A percentile compares a stretch with the other conserved stretches of the same genome.
Evolutionary conservation across 1,140 invertebrate genomes (phyloP).

Genomic region (Bombus picipes): DNA sequence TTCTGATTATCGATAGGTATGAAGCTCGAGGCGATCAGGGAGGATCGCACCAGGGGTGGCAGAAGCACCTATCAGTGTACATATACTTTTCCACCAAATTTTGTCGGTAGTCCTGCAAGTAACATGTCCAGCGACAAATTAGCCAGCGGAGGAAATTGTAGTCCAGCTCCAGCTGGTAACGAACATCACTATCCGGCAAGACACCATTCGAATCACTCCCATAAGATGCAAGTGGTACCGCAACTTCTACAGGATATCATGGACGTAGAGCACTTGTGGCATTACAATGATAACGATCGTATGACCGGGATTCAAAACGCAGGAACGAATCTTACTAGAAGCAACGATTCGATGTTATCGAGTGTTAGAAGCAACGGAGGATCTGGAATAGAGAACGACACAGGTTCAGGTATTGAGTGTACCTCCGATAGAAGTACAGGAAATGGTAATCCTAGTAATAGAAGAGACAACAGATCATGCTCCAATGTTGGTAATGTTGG

Average conservation of each 20-base stretch:
- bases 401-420: constrained; percentile 44
- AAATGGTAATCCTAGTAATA: constrained; percentile 76
- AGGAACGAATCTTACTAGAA: constrained; percentile 30
- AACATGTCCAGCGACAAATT: constrained; percentile 75
- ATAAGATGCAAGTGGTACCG: constrained; percentile 79
- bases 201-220: constrained; percentile 80
- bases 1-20: constrained; percentile 82
- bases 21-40: constrained; percentile 98
- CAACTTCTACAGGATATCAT: constrained; percentile 91
- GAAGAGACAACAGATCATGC: constrained; percentile 63
- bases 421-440: constrained; percentile 65
- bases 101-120: constrained; percentile 83
- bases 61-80: constrained; percentile 97
- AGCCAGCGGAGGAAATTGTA: constrained; percentile 74
- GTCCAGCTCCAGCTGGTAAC: constrained; percentile 77
- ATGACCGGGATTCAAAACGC: constrained; percentile 63
- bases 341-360: constrained; percentile 36
- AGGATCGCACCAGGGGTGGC: constrained; percentile 96
- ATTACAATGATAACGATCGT: constrained; percentile 88
- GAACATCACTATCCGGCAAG: constrained; percentile 77
- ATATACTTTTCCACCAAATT: constrained; percentile 89
- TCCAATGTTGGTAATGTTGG: constrained; percentile 47
- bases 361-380: constrained; percentile 37
- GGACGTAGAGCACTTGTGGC: constrained; percentile 97
- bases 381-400: constrained; percentile 37